Evolutionary conservation across 2,797 vertebrate genomes (phyloP).

Genomic region (Adelosebastes latens): DNA sequence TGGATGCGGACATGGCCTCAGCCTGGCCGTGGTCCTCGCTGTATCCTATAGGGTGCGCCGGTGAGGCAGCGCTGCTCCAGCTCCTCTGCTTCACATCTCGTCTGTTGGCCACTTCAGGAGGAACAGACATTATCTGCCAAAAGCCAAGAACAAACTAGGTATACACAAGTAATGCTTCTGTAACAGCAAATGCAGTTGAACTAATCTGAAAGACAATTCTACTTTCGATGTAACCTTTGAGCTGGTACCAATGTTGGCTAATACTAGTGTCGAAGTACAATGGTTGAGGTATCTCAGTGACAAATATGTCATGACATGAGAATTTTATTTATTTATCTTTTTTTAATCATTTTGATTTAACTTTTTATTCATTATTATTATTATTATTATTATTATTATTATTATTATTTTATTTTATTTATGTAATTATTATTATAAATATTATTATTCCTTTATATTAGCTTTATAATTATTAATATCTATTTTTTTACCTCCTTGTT

Average conservation of each 20-base stretch:
- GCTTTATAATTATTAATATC: too few species aligned
- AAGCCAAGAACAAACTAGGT: conserved; percentile 3
- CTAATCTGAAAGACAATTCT: not conserved
- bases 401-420: too few species aligned
- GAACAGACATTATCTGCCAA: conserved; percentile 77
- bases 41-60: conserved; percentile 71
- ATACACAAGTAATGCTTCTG: not conserved
- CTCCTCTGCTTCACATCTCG: conserved; percentile 81
- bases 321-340: not conserved
- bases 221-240: not conserved
- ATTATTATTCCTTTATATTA: too few species aligned
- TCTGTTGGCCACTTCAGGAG: conserved; percentile 77
- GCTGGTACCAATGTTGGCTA: too few species aligned
- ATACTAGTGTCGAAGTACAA: too few species aligned
- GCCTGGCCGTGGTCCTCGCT: conserved; percentile 44
- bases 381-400: too few species aligned
- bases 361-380: too few species aligned
- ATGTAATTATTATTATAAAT: too few species aligned
- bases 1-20: conserved; percentile 76
- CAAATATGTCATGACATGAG: too few species aligned
- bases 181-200: not conserved
- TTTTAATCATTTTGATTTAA: not conserved
- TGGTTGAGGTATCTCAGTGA: too few species aligned
- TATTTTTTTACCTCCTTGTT: too few species aligned
- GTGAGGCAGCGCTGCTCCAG: conserved; percentile 81